Conservation (phyloP, 2,797 vertebrate species). For the Triplophysa yarkandensis region DNA sequence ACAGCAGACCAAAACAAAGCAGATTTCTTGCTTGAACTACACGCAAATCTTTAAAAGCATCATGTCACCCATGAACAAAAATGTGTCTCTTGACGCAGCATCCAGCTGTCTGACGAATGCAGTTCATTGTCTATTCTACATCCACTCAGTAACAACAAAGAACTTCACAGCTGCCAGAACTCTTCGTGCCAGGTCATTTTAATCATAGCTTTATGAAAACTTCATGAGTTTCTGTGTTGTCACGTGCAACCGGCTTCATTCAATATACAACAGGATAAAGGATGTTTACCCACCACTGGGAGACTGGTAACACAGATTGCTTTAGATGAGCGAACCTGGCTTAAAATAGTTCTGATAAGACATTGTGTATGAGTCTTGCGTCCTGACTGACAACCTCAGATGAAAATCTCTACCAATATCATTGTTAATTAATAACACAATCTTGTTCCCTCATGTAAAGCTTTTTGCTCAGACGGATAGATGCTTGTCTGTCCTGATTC, state of each 20-base stretch:
- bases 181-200: conserved; percentile 37
- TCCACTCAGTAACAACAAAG: conserved; percentile 30
- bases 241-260: conserved; percentile 25
- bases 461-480: conserved; percentile 41
- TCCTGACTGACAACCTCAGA: background rate
- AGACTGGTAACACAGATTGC: conserved; percentile 30
- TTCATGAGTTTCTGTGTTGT: conserved; percentile 45
- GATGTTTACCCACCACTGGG: conserved; percentile 31
- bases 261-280: conserved; percentile 34
- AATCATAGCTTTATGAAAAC: conserved; percentile 48
- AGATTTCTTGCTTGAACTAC: conserved; percentile 22
- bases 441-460: conserved; percentile 22
- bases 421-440: conserved; percentile 61
- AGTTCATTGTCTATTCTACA: conserved; percentile 37
- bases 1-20: conserved; percentile 17
- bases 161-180: conserved; percentile 7
- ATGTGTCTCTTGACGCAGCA: conserved; percentile 15
- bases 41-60: conserved; percentile 34
- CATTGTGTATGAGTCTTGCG: background rate
- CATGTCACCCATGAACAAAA: conserved; percentile 31
- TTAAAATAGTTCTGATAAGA: conserved; percentile 23
- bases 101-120: conserved; percentile 25
- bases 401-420: conserved; percentile 13
- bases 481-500: conserved; percentile 61
- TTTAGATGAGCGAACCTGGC: conserved; percentile 33